These are phyloP conservation scores for Cryptus armator DNA, from an alignment of 2,888 invertebrate species.

Conservation along the genomic window DNA sequence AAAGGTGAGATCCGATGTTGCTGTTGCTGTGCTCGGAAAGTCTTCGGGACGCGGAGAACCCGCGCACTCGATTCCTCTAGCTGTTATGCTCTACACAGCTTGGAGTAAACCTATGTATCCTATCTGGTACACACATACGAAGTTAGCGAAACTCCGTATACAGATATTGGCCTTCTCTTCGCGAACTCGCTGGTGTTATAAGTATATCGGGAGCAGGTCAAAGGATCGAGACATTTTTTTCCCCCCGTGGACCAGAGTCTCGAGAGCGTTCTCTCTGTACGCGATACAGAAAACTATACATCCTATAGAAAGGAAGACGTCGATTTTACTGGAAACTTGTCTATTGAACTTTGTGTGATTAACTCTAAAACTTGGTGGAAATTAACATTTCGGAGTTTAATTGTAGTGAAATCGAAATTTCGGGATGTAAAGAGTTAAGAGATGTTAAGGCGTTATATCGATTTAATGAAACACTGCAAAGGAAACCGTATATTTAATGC, in stretches of 20 bases:
- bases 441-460: too few relatives aligned
- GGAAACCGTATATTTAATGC: too few relatives aligned
- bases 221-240: conserved; percentile 68
- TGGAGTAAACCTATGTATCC: background rate
- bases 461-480: too few relatives aligned
- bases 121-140: conserved; percentile 39
- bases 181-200: conserved; percentile 46
- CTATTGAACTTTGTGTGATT: background rate
- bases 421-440: too few relatives aligned
- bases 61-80: conserved; percentile 29
- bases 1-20: background rate
- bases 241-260: background rate
- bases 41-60: conserved; percentile 10
- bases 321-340: background rate
- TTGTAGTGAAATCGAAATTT: too few relatives aligned
- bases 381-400: too few relatives aligned
- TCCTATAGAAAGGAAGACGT: conserved; percentile 4
- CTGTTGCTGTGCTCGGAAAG: conserved; percentile 9
- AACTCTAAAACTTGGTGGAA: background rate
- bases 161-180: conserved; percentile 62
- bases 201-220: conserved; percentile 70
- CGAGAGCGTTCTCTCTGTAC: background rate
- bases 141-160: conserved; percentile 13
- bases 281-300: conserved; percentile 1
- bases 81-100: background rate